Percentiles rank a stretch among this genome's conserved stretches.
Conservation (phyloP, 2,888 invertebrate species). For the Spisula subtruncata region DNA sequence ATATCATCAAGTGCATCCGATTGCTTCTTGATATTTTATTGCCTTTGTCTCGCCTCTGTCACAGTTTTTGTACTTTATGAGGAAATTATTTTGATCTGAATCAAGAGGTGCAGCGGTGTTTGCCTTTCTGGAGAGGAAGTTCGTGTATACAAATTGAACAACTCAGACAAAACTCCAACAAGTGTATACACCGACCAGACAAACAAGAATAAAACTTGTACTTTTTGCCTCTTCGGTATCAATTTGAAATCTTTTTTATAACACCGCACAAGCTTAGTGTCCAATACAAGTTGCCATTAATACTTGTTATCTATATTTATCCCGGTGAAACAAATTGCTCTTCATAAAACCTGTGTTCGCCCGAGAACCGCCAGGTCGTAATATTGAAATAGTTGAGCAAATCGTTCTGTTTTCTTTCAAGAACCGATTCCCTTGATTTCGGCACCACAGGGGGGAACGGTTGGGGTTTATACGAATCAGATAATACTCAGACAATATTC, state of each 20-base stretch:
- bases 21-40: too few species aligned
- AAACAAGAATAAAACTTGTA: background rate
- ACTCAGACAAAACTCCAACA: background rate
- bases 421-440: constrained; percentile 38
- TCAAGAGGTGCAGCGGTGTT: too few species aligned
- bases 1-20: too few species aligned
- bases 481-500: constrained; percentile 40
- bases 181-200: constrained; percentile 6
- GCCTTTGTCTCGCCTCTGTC: too few species aligned
- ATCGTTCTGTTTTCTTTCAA: constrained; percentile 55
- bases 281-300: constrained; percentile 32
- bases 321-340: constrained; percentile 47
- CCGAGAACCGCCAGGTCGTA: constrained; percentile 41
- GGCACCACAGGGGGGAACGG: constrained; percentile 21
- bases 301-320: constrained; percentile 29
- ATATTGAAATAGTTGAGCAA: constrained; percentile 40
- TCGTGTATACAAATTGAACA: too few species aligned
- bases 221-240: background rate
- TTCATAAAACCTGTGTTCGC: constrained; percentile 40
- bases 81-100: too few species aligned
- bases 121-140: too few species aligned
- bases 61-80: too few species aligned
- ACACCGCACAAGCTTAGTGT: background rate
- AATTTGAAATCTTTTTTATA: constrained; percentile 8
- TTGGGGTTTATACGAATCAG: constrained; percentile 52